phyloP scores from a whole-genome alignment of 1,140 invertebrate genomes.

The Drosophila paulistorum region DNA sequence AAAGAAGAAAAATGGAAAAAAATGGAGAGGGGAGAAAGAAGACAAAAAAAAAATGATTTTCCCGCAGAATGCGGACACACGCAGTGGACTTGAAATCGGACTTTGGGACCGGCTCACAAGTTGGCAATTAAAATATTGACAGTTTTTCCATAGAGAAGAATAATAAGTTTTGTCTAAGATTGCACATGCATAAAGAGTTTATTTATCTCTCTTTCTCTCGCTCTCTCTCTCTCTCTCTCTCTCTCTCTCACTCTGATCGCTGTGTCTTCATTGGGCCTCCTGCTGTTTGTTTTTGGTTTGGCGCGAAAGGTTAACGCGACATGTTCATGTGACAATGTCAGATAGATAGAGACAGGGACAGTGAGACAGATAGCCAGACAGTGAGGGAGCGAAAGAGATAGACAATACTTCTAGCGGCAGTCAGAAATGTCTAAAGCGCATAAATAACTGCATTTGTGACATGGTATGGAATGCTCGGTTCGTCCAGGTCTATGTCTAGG shows the following conservation, averaged over 20 bases:
- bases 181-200: constrained; percentile 48
- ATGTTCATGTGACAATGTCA: constrained; percentile 80
- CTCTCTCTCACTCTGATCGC: background rate
- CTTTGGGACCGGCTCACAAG: constrained; percentile 49
- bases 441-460: constrained; percentile 82
- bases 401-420: constrained; percentile 1
- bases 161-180: constrained; percentile 65
- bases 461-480: constrained; percentile 74
- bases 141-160: constrained; percentile 69
- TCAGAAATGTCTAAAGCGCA: constrained; percentile 60
- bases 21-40: background rate
- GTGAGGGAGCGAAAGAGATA: background rate
- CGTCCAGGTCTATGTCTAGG: constrained; percentile 55
- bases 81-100: constrained; percentile 56
- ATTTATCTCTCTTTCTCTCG: constrained; percentile 11
- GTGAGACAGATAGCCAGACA: background rate
- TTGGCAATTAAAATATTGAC: constrained; percentile 80
- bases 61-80: constrained; percentile 78
- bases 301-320: constrained; percentile 75
- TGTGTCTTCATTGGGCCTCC: constrained; percentile 31
- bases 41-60: constrained; percentile 65
- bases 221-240: background rate
- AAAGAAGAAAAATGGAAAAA: constrained; percentile 27
- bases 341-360: constrained; percentile 66
- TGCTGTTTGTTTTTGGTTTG: constrained; percentile 48